A percentile compares a stretch with the other conserved stretches of the same genome.
Evolutionary conservation across 2,888 invertebrate species (phyloP).

Genomic region (Eupithecia subfuscata): DNA sequence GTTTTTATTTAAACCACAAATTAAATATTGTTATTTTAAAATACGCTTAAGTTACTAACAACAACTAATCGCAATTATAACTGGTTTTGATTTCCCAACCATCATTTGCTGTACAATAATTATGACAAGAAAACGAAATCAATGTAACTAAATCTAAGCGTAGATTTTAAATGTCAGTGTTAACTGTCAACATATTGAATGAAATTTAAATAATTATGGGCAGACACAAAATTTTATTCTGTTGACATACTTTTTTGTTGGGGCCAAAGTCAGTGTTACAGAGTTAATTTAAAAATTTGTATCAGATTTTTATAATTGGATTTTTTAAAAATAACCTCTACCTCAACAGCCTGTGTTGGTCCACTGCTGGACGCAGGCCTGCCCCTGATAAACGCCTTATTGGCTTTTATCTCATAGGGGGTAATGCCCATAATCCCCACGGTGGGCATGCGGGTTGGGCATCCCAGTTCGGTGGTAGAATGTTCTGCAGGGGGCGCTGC

Average conservation of each 20-base stretch:
- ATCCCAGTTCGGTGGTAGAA: too few relatives aligned
- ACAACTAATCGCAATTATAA: neutral
- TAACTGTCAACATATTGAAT: constrained; percentile 52
- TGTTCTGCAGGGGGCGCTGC: too few relatives aligned
- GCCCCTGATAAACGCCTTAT: too few relatives aligned
- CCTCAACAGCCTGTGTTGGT: too few relatives aligned
- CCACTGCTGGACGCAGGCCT: too few relatives aligned
- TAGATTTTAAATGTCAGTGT: constrained; percentile 55
- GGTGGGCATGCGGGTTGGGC: too few relatives aligned
- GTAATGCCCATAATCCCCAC: too few relatives aligned
- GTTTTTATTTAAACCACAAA: neutral
- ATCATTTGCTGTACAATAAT: constrained; percentile 12
- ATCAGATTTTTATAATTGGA: too few relatives aligned
- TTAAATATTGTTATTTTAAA: neutral
- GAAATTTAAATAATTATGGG: constrained; percentile 51
- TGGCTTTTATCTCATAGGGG: too few relatives aligned
- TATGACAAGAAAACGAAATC: constrained; percentile 17
- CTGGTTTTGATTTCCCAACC: constrained; percentile 1
- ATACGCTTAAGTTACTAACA: neutral
- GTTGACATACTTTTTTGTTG: constrained; percentile 26
- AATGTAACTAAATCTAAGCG: constrained; percentile 27
- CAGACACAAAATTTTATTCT: constrained; percentile 34
- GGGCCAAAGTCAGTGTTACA: neutral
- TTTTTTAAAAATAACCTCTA: too few relatives aligned
- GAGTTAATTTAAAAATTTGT: neutral